Conservation (phyloP, 2,797 vertebrate genomes). For the Coregonus ussuriensis region DNA sequence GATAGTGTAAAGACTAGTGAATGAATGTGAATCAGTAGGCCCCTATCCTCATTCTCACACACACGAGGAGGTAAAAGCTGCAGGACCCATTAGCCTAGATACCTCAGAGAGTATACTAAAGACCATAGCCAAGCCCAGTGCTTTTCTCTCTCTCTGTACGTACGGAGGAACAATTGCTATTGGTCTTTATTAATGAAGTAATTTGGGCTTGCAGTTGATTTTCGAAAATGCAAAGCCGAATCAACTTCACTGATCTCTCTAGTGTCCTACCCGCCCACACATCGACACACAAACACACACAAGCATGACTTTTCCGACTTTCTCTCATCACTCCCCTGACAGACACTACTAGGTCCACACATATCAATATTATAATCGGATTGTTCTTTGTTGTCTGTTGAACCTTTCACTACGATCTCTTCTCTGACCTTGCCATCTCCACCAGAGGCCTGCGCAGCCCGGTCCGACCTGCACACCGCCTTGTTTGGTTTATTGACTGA, state of each 20-base stretch:
- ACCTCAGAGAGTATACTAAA: conserved; percentile 26
- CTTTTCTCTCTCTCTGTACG: conserved; percentile 22
- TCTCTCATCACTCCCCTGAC: neutral
- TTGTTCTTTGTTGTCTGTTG: conserved; percentile 37
- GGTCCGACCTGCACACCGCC: conserved; percentile 41
- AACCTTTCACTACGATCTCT: conserved; percentile 28
- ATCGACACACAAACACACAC: neutral
- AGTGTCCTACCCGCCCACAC: neutral
- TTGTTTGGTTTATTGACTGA: conserved; percentile 79
- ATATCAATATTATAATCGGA: conserved; percentile 45
- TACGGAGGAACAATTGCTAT: conserved; percentile 46
- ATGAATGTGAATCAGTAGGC: neutral
- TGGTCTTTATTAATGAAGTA: conserved; percentile 42
- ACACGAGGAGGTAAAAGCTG: conserved; percentile 42
- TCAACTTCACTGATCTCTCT: conserved; percentile 33
- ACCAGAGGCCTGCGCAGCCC: conserved; percentile 44
- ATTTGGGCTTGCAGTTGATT: conserved; percentile 35
- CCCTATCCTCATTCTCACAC: conserved; percentile 59
- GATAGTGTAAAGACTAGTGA: neutral
- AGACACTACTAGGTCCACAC: conserved; percentile 4
- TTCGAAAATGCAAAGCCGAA: conserved; percentile 39
- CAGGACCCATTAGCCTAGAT: conserved; percentile 34
- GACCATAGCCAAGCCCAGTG: conserved; percentile 32
- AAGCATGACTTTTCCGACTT: neutral
- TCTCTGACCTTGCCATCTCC: conserved; percentile 65